phyloP scores from a whole-genome alignment of 1,140 invertebrate species.

The Palaemon carinicauda region DNA sequence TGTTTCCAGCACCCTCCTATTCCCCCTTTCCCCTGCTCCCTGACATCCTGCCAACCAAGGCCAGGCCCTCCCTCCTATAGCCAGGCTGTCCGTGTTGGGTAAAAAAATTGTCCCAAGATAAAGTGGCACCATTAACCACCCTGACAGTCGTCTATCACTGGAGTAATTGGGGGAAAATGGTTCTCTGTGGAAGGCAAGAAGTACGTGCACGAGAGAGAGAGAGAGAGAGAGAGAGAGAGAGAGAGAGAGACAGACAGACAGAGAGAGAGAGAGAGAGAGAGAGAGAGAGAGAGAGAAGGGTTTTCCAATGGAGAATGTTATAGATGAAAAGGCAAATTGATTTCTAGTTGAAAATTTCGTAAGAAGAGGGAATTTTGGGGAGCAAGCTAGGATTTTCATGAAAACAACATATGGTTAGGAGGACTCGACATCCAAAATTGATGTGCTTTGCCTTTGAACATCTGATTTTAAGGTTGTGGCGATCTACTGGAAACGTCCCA shows the following conservation, averaged over 20 bases:
- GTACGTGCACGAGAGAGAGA: neutral
- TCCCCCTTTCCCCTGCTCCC: neutral
- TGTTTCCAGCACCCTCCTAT: neutral
- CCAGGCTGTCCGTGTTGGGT: neutral
- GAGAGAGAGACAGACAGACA: neutral
- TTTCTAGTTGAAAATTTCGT: neutral
- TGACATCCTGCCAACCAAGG: neutral
- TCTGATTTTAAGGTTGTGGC: no score
- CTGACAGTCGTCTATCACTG: slow-evolving; percentile 46
- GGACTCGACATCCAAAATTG: no score
- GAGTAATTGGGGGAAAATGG: slow-evolving; percentile 34
- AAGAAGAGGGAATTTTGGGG: no score
- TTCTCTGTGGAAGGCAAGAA: neutral
- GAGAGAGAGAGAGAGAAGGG: neutral
- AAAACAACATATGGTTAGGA: no score
- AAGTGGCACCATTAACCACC: slow-evolving; percentile 38
- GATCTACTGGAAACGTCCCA: no score
- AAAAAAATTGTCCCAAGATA: slow-evolving; percentile 38
- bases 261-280: neutral
- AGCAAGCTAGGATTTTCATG: no score
- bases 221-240: neutral
- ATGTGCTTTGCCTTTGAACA: no score
- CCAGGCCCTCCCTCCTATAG: neutral
- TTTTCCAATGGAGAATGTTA: neutral
- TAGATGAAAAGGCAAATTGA: neutral